Evolutionary conservation across 1,140 invertebrate species (phyloP), one percentile per base, ranked within the genome.

Genomic region (Druon quercuslanigerum): DNA sequence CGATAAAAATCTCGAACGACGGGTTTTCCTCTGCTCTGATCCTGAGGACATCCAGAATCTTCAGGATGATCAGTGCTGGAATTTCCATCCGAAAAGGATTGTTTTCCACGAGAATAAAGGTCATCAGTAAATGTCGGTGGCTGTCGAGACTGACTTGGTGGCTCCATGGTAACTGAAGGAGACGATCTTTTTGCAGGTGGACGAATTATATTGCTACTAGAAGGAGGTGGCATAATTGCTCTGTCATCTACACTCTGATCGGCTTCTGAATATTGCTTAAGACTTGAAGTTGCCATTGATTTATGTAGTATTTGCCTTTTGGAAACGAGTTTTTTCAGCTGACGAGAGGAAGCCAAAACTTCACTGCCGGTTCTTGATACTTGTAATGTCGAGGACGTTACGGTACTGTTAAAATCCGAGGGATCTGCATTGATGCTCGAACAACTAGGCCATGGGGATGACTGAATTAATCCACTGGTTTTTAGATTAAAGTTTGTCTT

Each of bases 161-260:
- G 14, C 2, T 40, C 25, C 16, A 0, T 5, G 40, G 25, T 7
- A 66, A 33, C 57, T 33, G 57, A 12, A 11, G 25, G 14, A 72
- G 16, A 13, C 33, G 5, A 20, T 12, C 17, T 14, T 56, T 50
- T 14, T 25, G 17, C 1, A 72, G 7, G 17, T 46, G n/a, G 9
- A 14, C 6, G n/a, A 14, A 40, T 19, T 0, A 3, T 12, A 19
- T 12, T 25, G 8, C n/a, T n/a, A 9, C 0, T 25, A 6, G 11
- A 76, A 9, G 86, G 86, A 14, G 88, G 88, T 54, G 87, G 86
- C 87, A 88, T 89, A 12, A 82, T 50, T 13, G 25, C 46, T 12
- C 16, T 33, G 73, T 86, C 83, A 11, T 54, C 16, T 3, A 73
- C 11, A 72, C 40, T 51, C 0, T 77, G 33, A 46, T 56, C 71